Base-by-base conservation (phyloP, 2,797 vertebrate genomes). In the Characodon lateralis region DNA sequence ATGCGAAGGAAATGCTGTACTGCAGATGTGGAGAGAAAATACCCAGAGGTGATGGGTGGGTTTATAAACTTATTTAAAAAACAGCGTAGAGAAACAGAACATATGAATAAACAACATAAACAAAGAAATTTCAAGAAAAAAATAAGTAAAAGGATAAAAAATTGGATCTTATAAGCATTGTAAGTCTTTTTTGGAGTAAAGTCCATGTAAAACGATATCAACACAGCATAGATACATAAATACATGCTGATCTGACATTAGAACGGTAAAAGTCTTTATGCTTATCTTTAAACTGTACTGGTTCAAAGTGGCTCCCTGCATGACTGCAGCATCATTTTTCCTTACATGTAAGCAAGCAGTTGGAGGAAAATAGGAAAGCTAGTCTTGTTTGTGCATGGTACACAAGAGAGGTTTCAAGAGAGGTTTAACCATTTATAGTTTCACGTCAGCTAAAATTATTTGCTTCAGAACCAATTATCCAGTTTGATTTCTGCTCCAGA, bases 11-110 rank as follows among this genome's bases (percentile, higher is more conserved):
- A 91, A 90, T 84, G 90, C 89, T 87, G 89, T 77, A 76, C 84
- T 91, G 89, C 91, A 90, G 86, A 90, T 89, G 85, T 72, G 77
- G 78, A 76, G 83, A 82, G 78, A 86, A 87, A 87, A 81, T 82
- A 82, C 79, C 81, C 48, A 16, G 82, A 83, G 89, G 79, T 78
- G 77, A 82, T 77, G 83, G 58, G 70, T 69, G 76, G 76, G 77
- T 72, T 76, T 55, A 58, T 51, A 53, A 43, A 51, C 72, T 78
- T 75, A 73, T 53, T 77, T 46, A 76, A 74, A 74, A 74, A 74
- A 59, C 58, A 46, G 68, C 70, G 63, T 69, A 78, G 71, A 28
- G 63, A 55, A 69, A 59, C 41, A 51, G 55, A 56, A 13, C 80
- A 53, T 20, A 74, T 75, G 70, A 70, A 77, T 0, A 46, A 56